Evolutionary conservation across 35 echinoderm and acorn worm genomes (phyloP).

Genomic region (Lytechinus variegatus): DNA sequence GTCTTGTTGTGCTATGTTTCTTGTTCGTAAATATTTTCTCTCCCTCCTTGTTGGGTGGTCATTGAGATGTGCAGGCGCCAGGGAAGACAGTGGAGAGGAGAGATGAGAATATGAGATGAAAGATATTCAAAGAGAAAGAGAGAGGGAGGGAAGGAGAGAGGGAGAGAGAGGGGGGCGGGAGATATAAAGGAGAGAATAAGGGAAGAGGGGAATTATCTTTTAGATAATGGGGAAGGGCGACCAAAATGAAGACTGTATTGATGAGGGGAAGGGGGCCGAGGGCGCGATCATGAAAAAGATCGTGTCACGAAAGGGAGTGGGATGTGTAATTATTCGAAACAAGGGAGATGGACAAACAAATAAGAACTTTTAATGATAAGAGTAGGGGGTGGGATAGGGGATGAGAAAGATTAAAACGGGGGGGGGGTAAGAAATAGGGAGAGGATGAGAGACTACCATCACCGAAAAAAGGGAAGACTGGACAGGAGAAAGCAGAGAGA

Average conservation of each 20-base stretch:
- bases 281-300: no score
- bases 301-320: no score
- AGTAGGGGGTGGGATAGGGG: neutral
- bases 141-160: neutral
- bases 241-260: no score
- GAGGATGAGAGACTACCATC: no score
- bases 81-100: neutral
- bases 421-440: neutral
- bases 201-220: neutral
- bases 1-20: conserved; percentile 10
- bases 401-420: neutral
- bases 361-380: neutral
- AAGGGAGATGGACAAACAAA: neutral
- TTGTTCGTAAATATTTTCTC: conserved; percentile 20
- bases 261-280: no score
- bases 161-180: neutral
- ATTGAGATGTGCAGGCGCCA: neutral
- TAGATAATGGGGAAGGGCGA: no score
- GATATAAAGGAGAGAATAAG: neutral
- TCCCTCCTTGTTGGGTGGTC: neutral
- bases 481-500: no score
- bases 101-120: neutral
- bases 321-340: no score
- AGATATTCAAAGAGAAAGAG: neutral
- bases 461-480: no score